Evolutionary conservation across 2,888 invertebrate species (phyloP).

Genomic region (Liodrosophila aerea): DNA sequence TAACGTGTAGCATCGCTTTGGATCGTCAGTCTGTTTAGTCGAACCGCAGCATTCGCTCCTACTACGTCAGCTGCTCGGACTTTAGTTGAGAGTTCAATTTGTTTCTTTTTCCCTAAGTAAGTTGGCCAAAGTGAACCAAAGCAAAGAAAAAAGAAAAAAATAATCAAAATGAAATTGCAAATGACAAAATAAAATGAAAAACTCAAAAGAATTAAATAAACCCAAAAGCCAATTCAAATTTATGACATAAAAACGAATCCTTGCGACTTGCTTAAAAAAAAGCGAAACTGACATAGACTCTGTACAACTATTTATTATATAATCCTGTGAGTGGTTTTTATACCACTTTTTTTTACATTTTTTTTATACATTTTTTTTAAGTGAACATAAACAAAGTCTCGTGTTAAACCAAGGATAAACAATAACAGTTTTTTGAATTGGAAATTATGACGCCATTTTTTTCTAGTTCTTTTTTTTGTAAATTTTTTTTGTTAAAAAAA

Average conservation of each 20-base stretch:
- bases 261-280: background rate
- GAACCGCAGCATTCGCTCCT: constrained; percentile 83
- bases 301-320: constrained; percentile 42
- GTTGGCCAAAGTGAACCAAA: constrained; percentile 68
- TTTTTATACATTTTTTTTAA: constrained; percentile 70
- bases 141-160: constrained; percentile 20
- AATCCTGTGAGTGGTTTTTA: constrained; percentile 43
- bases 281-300: background rate
- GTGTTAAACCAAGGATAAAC: background rate
- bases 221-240: constrained; percentile 8
- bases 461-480: constrained; percentile 38
- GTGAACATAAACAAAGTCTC: constrained; percentile 37
- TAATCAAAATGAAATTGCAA: background rate
- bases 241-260: constrained; percentile 6
- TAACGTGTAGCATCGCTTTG: constrained; percentile 81
- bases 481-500: constrained; percentile 40
- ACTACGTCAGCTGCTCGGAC: constrained; percentile 83
- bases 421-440: constrained; percentile 26
- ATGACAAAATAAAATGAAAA: constrained; percentile 12
- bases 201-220: constrained; percentile 51
- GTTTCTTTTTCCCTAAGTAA: constrained; percentile 83
- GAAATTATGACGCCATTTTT: constrained; percentile 28
- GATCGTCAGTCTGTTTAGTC: constrained; percentile 83
- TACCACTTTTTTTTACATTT: constrained; percentile 13
- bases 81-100: constrained; percentile 82